A percentile compares a stretch with the other conserved stretches of the same genome.
Evolutionary conservation across 2,888 invertebrate genomes (phyloP).

Genomic region (Callyntrura sp.): DNA sequence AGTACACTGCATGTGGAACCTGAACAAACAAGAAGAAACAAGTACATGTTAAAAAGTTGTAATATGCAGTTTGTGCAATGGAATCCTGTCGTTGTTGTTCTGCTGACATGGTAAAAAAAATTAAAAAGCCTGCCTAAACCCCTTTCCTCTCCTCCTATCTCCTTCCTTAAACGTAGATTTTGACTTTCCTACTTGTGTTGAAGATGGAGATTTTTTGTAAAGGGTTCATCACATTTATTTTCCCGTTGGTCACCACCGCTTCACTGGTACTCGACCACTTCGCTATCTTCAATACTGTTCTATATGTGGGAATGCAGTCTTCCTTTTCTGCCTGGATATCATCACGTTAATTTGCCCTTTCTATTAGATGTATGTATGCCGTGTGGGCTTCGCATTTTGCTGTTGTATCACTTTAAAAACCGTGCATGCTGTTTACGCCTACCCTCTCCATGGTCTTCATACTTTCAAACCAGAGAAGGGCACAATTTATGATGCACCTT

Average conservation of each 20-base stretch:
- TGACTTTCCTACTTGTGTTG: too few species aligned
- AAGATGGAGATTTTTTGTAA: slow-evolving; percentile 6
- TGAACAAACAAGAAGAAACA: neutral
- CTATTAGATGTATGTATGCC: neutral
- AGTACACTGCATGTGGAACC: neutral
- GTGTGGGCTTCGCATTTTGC: too few species aligned
- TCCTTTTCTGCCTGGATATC: slow-evolving; percentile 6
- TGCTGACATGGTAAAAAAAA: slow-evolving; percentile 8
- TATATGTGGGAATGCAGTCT: neutral
- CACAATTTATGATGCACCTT: too few species aligned
- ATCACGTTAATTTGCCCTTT: slow-evolving; percentile 5
- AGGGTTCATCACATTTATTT: neutral
- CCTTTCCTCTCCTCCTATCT: slow-evolving; percentile 10
- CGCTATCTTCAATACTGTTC: neutral
- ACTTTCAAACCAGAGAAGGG: too few species aligned
- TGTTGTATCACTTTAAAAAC: neutral
- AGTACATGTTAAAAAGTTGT: neutral
- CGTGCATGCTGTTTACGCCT: neutral
- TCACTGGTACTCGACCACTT: neutral
- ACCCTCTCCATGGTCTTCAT: too few species aligned
- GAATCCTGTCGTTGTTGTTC: neutral
- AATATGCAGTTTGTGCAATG: neutral
- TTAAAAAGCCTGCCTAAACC: neutral
- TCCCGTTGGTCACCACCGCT: neutral
- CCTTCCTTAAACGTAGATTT: slow-evolving; percentile 6